Conservation (phyloP, 2,888 invertebrate genomes). For the Neuroscelio doddi region DNA sequence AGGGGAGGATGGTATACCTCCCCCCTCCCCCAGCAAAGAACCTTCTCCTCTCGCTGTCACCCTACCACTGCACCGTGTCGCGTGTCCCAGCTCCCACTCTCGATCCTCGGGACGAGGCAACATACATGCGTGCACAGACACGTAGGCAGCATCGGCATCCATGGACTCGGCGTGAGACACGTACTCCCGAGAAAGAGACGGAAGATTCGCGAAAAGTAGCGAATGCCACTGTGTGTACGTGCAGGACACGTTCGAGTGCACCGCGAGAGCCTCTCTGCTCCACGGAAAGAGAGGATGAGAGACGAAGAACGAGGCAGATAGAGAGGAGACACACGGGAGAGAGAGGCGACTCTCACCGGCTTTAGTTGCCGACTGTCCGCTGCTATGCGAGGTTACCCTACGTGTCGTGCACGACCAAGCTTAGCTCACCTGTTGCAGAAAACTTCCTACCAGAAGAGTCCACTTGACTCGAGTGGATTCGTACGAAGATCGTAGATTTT, state of each 20-base stretch:
- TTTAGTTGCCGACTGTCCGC: slow-evolving; percentile 61
- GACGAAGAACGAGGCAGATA: slow-evolving; percentile 15
- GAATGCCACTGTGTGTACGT: slow-evolving; percentile 30
- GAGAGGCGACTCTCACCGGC: slow-evolving; percentile 62
- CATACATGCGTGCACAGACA: slow-evolving; percentile 21
- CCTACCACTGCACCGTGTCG: slow-evolving; percentile 60
- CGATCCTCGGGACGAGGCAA: slow-evolving; percentile 47
- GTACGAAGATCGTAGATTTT: not conserved
- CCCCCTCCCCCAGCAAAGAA: slow-evolving; percentile 13
- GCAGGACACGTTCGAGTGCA: not conserved
- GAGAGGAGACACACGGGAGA: slow-evolving; percentile 52
- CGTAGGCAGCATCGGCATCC: not conserved
- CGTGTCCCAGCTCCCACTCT: slow-evolving; percentile 71
- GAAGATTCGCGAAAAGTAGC: slow-evolving; percentile 33
- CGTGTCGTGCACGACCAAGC: slow-evolving; percentile 18
- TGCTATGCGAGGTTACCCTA: slow-evolving; percentile 57
- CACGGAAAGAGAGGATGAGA: not conserved
- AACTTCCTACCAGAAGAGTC: too few species aligned
- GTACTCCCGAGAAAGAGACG: slow-evolving; percentile 9
- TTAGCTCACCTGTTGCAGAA: slow-evolving; percentile 58
- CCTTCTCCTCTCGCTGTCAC: slow-evolving; percentile 55
- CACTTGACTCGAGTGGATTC: too few species aligned
- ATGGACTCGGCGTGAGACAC: not conserved
- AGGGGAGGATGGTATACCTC: slow-evolving; percentile 9
- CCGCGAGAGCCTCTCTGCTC: slow-evolving; percentile 1